Evolutionary conservation across 1,140 invertebrate genomes (phyloP), one percentile per base, ranked within the genome.

Genomic region (Drosophila ananassae): DNA sequence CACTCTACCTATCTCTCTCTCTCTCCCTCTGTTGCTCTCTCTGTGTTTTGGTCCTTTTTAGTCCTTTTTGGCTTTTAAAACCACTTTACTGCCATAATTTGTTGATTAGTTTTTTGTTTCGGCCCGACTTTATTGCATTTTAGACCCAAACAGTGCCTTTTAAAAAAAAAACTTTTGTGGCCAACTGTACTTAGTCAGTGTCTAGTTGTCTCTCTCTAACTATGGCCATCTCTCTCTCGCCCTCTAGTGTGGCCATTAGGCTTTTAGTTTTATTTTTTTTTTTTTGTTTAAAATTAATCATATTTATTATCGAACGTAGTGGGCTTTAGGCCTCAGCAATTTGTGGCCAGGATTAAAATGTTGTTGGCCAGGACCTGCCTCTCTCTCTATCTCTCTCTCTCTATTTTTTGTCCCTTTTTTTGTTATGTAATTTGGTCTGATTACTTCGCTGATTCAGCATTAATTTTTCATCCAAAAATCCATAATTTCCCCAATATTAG

Each of bases 391-490:
- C 21, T 39, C 37, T 24, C 55, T 56, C 8, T 17, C 34, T 39
- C 61, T 50, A 24, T 41, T 66, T 47, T 48, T 53, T 24, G 4
- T 34, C 71, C 47, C 66, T 48, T 69, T 81, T 77, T 64, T 48
- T 66, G 73, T 73, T 77, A 66, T 62, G 77, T 76, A 79, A 77
- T 63, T 84, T 79, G 53, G 68, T 72, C 64, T 84, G 80, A 84
- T 84, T 83, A 66, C 44, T 76, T 60, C 84, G 80, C 80, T 84
- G 80, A 84, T 84, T 84, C 80, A 84, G 66, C 73, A 69, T 73
- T 79, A 61, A 84, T 66, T 84, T 68, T 84, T 51, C 50, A 71
- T 82, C 69, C 53, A 17, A 13, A 6, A 59, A 44, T 37, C 58
- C 30, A 55, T 66, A 54, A 67, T 66, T 66, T 22, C 10, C 13